Conservation (phyloP, 2,113 vertebrate genomes). For the Ahaetulla prasina region DNA sequence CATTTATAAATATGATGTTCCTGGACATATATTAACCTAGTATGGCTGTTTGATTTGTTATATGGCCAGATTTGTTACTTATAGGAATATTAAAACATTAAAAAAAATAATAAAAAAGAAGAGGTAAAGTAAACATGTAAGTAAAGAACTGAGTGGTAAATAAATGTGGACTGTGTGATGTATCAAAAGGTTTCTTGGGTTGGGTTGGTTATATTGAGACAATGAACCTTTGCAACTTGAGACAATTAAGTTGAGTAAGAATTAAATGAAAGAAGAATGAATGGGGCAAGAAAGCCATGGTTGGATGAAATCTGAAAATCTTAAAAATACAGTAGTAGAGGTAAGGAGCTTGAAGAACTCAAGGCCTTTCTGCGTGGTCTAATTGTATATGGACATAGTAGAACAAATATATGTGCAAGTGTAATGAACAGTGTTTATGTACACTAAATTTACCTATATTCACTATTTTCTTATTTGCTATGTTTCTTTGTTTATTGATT, state of each 20-base stretch:
- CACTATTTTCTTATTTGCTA: background rate
- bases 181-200: background rate
- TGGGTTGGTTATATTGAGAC: background rate
- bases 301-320: background rate
- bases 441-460: background rate
- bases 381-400: background rate
- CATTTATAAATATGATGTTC: background rate
- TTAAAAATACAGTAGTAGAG: background rate
- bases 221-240: background rate
- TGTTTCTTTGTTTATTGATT: background rate
- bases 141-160: background rate
- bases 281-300: background rate
- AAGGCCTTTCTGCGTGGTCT: background rate
- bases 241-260: background rate
- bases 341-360: background rate
- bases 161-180: background rate
- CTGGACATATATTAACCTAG: background rate
- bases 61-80: background rate
- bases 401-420: background rate
- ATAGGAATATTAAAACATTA: background rate
- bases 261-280: background rate
- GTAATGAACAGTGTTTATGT: background rate
- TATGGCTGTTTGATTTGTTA: background rate
- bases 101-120: background rate
- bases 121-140: background rate